Base-by-base conservation (phyloP, 2,797 vertebrate species). In the Avahi laniger region DNA sequence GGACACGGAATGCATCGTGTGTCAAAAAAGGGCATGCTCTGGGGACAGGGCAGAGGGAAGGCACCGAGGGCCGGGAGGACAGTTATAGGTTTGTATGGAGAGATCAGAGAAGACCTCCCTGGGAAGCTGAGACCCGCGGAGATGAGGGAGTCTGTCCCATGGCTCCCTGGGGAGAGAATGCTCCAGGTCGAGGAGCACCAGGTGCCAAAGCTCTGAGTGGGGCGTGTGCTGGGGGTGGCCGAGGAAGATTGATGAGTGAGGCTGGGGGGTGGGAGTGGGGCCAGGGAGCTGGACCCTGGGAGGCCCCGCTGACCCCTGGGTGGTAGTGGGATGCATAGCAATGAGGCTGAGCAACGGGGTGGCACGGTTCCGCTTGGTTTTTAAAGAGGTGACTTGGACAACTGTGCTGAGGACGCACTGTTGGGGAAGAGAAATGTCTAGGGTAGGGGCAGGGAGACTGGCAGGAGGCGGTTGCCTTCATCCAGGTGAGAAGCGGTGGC, bases 41-140 rank as follows among this genome's bases (percentile, higher is more conserved):
- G 7, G 0, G 0, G 38, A 35, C 54, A 50, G 38, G 8, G 13
- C 33, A 4, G 4, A n/a, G 57, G 13, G 2, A 1, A 0, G 14
- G 38, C 9, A 3, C 33, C 13, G 1, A 7, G n/a, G 15, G 15
- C 8, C 4, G 7, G 6, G 5, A n/a, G 52, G 35, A 41, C 43
- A 0, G 33, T 1, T 15, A 12, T 0, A 67, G 26, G 22, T 41
- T 72, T 11, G 2, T 7, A 22, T 33, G 69, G 52, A 17, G 33
- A 22, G 15, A 28, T 10, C 28, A 2, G 41, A 30, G 63, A 83
- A 43, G 43, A 17, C 2, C 33, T 63, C 46, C 33, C 13, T 0
- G 2, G 38, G 75, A 41, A 57, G 41, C 35, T 26, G 28, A 10
- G 2, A 14, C 52, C 12, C 1, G 30, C 24, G 54, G 41, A n/a